These are phyloP conservation scores for Meiosimyza platycephala DNA, from an alignment of 2,888 invertebrate genomes.

Conservation along the genomic window DNA sequence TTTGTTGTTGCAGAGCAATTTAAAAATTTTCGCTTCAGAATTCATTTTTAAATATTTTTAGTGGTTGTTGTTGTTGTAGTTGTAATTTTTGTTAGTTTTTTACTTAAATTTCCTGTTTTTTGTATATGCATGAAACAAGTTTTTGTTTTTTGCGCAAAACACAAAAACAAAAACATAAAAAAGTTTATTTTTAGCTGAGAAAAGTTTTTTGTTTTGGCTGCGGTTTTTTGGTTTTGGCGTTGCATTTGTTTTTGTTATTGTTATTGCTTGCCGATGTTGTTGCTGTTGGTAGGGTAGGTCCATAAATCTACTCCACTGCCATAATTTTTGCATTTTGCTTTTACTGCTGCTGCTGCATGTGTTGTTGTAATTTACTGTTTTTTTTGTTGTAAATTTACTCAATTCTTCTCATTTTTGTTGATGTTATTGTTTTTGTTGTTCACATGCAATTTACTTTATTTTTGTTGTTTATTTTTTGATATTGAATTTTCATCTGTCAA, in stretches of 20 bases:
- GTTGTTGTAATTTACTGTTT: background rate
- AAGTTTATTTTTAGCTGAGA: conserved; percentile 49
- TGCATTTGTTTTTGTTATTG: conserved; percentile 2
- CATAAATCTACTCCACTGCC: conserved; percentile 55
- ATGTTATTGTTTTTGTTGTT: conserved; percentile 8
- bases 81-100: no score
- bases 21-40: conserved; percentile 27
- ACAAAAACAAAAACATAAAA: background rate
- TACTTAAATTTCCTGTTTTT: conserved; percentile 32
- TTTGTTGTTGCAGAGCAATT: conserved; percentile 19
- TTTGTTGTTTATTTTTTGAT: conserved; percentile 43
- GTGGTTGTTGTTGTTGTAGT: conserved; percentile 3
- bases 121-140: conserved; percentile 19
- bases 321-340: conserved; percentile 52
- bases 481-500: conserved; percentile 54
- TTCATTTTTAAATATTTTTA: conserved; percentile 18
- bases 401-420: background rate
- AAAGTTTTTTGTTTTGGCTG: conserved; percentile 46
- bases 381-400: conserved; percentile 36
- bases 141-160: background rate
- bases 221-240: conserved; percentile 1
- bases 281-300: conserved; percentile 46
- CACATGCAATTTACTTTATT: background rate
- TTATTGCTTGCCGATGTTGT: conserved; percentile 8
- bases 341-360: conserved; percentile 36